phyloP scores from a whole-genome alignment of 2,113 vertebrate genomes.

The Zingel zingel region DNA sequence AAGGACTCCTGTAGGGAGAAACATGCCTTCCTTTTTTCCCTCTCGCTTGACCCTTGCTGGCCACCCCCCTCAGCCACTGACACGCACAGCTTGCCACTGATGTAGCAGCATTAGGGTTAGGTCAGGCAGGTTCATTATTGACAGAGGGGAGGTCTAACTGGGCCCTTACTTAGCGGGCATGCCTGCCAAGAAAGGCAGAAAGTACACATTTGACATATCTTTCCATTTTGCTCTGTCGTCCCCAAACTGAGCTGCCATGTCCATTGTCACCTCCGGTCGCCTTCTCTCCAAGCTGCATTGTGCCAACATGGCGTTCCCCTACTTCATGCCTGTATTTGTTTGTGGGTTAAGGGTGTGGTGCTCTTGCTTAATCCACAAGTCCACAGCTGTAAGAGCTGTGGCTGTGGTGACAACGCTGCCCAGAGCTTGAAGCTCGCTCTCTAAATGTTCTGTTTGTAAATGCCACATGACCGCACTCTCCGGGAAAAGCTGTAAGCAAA shows the following conservation, averaged over 20 bases:
- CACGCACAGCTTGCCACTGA: constrained; percentile 66
- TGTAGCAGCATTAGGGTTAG: constrained; percentile 47
- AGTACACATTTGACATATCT: constrained; percentile 12
- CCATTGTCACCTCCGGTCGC: constrained; percentile 26
- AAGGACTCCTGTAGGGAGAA: constrained; percentile 20
- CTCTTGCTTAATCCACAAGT: constrained; percentile 49
- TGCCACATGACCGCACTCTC: constrained; percentile 52
- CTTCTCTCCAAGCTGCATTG: constrained; percentile 31
- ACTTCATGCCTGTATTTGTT: constrained; percentile 52
- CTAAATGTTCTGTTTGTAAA: constrained; percentile 53
- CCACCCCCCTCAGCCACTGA: constrained; percentile 13
- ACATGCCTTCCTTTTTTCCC: constrained; percentile 12
- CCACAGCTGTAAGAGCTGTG: constrained; percentile 51
- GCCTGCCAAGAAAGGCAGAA: constrained; percentile 2
- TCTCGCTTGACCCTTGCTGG: constrained; percentile 33
- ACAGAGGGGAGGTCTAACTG: constrained; percentile 12
- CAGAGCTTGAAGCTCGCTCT: constrained; percentile 36
- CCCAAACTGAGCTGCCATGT: not conserved
- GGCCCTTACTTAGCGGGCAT: not conserved
- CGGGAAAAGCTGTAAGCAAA: constrained; percentile 34
- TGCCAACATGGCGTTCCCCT: constrained; percentile 55
- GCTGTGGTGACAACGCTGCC: constrained; percentile 49
- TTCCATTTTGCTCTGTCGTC: not conserved
- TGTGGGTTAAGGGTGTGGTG: constrained; percentile 64
- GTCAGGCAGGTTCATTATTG: constrained; percentile 42